A percentile compares a stretch with the other conserved stretches of the same genome.
Evolutionary conservation across 30 jellyfish, hydroid and myxozoan genomes (phyloP).

Genomic region (Turritopsis rubra): DNA sequence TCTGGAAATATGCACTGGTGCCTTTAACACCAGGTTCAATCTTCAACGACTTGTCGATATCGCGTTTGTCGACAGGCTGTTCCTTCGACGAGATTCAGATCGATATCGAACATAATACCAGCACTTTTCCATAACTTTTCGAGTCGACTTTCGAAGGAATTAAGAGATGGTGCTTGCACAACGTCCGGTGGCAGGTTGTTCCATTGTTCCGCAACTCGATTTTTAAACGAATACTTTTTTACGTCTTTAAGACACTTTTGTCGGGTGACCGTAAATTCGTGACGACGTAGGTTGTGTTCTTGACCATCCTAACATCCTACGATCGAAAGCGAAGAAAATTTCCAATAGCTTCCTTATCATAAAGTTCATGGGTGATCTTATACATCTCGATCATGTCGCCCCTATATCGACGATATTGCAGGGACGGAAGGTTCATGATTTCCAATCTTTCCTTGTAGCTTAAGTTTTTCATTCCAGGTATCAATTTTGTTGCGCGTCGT

Average conservation of each 20-base stretch:
- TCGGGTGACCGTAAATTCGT: not conserved
- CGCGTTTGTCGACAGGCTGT: not conserved
- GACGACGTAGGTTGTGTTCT: not conserved
- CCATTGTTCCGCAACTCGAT: constrained; percentile 16
- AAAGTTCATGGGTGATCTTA: constrained; percentile 21
- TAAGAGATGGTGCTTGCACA: not conserved
- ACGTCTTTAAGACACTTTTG: too few species aligned
- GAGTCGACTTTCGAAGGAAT: not conserved
- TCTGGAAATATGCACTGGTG: not conserved
- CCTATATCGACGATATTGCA: constrained; percentile 21
- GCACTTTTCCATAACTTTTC: constrained; percentile 6
- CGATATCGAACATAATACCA: not conserved
- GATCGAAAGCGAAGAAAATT: not conserved
- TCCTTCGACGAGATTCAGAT: not conserved
- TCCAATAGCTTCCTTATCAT: constrained; percentile 8
- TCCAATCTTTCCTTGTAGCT: constrained; percentile 25
- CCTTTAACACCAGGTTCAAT: not conserved
- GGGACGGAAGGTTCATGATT: constrained; percentile 19
- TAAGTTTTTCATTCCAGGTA: constrained; percentile 29
- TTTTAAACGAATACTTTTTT: constrained; percentile 2
- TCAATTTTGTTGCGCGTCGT: constrained; percentile 36
- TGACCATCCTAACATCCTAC: not conserved
- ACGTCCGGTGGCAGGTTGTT: constrained; percentile 4
- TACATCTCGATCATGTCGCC: constrained; percentile 38
- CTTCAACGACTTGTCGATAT: not conserved